phyloP scores from a whole-genome alignment of 2,113 vertebrate species.

The Myotis lucifugus region DNA sequence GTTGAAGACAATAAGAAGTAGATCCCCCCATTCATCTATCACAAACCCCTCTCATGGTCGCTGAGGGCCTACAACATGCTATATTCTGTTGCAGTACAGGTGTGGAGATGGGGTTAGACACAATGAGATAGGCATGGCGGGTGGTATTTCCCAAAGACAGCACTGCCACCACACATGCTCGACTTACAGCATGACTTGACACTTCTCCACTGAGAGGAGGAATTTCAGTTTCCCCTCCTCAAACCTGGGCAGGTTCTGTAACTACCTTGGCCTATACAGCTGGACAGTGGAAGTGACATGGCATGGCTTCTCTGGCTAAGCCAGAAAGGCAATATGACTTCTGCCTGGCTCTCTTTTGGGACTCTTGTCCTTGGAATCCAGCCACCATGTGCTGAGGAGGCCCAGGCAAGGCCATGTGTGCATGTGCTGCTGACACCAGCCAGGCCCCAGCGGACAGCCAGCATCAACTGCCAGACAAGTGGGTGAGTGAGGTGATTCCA shows the following conservation, averaged over 20 bases:
- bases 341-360: background rate
- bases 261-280: background rate
- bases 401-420: background rate
- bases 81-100: rapidly evolving
- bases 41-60: rapidly evolving
- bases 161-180: background rate
- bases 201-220: background rate
- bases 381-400: background rate
- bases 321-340: background rate
- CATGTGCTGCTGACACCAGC: background rate
- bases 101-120: background rate
- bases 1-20: background rate
- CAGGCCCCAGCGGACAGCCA: background rate
- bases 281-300: background rate
- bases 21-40: background rate
- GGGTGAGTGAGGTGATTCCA: background rate
- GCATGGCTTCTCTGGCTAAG: background rate
- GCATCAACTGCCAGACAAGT: background rate
- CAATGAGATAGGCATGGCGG: background rate
- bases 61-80: background rate
- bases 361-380: background rate
- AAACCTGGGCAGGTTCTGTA: background rate
- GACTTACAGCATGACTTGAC: background rate
- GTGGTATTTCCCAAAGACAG: background rate
- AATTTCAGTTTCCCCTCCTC: too few species aligned